phyloP scores from a whole-genome alignment of 2,797 vertebrate genomes.

The Brachyrhaphis roseni region DNA sequence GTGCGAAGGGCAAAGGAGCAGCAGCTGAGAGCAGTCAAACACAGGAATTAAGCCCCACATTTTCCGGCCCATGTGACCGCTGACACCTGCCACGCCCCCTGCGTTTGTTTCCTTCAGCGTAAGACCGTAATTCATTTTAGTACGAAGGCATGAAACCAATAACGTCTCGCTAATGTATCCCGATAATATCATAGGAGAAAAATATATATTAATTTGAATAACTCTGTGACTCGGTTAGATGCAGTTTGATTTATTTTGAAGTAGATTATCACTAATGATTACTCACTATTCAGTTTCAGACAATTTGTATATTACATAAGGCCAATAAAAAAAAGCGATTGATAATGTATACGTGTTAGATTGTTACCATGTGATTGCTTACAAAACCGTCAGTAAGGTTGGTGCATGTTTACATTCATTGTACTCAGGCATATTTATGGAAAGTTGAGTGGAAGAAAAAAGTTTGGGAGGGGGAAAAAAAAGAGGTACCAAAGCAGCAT shows the following conservation, averaged over 20 bases:
- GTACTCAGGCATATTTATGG: neutral
- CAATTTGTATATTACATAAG: neutral
- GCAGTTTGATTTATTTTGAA: neutral
- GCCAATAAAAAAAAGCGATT: neutral
- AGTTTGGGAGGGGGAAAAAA: neutral
- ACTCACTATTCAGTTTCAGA: neutral
- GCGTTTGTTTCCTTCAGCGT: neutral
- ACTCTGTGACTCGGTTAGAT: neutral
- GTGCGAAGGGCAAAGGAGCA: slow-evolving; percentile 63
- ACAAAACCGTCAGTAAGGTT: neutral
- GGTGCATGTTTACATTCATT: neutral
- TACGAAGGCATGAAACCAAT: neutral
- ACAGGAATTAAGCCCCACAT: slow-evolving; percentile 71
- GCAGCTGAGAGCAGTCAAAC: slow-evolving; percentile 68
- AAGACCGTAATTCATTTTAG: slow-evolving; percentile 9
- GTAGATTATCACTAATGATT: neutral
- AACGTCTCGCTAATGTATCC: neutral
- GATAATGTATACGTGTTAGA: neutral
- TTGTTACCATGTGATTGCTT: neutral
- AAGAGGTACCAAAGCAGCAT: neutral
- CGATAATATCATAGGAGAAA: neutral
- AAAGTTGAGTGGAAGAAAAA: slow-evolving; percentile 6
- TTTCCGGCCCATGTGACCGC: slow-evolving; percentile 78
- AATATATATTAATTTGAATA: neutral
- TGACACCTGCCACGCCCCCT: slow-evolving; percentile 66